A percentile compares a stretch with the other conserved stretches of the same genome.
These are phyloP conservation scores for Diabrotica virgifera DNA, from an alignment of 1,140 invertebrate genomes.

Conservation along the genomic window DNA sequence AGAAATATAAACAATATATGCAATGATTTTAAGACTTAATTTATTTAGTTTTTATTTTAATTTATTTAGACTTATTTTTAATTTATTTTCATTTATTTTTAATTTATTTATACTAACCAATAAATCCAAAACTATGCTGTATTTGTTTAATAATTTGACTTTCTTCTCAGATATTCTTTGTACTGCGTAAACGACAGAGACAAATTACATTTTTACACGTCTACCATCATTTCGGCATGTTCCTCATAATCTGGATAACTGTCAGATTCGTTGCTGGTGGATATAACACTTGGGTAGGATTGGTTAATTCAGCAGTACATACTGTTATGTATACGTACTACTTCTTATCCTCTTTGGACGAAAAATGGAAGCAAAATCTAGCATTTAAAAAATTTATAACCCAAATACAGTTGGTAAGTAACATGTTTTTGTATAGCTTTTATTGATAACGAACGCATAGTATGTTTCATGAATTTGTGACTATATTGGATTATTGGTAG, in stretches of 20 bases:
- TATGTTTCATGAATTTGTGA: no score
- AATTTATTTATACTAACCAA: no score
- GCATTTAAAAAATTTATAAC: constrained; percentile 79
- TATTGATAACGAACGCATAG: no score
- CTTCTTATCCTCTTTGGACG: constrained; percentile 61
- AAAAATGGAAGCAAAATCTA: constrained; percentile 58
- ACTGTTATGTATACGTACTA: constrained; percentile 84
- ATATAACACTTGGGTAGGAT: constrained; percentile 57
- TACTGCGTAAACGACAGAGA: constrained; percentile 79
- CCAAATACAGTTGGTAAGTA: constrained; percentile 62
- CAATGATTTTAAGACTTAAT: no score
- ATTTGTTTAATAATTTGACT: no score
- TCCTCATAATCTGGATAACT: constrained; percentile 58
- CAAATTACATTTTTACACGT: constrained; percentile 85
- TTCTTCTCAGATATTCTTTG: constrained; percentile 69
- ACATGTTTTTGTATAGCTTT: neutral
- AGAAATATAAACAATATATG: no score
- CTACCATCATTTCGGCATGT: constrained; percentile 83
- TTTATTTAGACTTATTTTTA: no score
- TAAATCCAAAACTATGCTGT: no score
- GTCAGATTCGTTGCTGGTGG: constrained; percentile 66
- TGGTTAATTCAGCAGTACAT: constrained; percentile 74
- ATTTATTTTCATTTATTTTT: no score
- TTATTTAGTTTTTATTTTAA: no score
- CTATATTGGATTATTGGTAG: no score